A percentile compares a stretch with the other conserved stretches of the same genome.
Evolutionary conservation across 2,113 vertebrate genomes (phyloP).

Genomic region (Lathamus discolor): DNA sequence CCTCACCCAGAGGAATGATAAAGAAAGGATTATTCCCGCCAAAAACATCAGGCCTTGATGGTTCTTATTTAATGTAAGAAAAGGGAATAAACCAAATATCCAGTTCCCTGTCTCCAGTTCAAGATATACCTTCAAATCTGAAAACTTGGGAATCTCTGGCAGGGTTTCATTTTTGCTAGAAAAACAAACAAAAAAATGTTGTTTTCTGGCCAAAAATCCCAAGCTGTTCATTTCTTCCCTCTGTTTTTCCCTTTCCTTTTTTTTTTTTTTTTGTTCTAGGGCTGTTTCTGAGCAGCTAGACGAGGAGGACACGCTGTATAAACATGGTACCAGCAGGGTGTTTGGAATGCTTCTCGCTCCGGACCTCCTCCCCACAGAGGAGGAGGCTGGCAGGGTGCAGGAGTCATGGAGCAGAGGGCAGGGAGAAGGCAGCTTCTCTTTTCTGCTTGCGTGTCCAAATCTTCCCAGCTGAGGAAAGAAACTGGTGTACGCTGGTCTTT

Average conservation of each 20-base stretch:
- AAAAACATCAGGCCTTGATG: background rate
- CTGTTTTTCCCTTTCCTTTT: background rate
- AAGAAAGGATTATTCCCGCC: background rate
- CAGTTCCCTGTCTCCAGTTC: background rate
- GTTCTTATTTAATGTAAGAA: conserved; percentile 6
- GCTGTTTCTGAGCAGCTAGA: conserved; percentile 35
- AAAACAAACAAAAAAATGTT: conserved; percentile 34
- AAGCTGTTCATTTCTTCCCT: conserved; percentile 12
- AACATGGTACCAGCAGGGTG: conserved; percentile 48
- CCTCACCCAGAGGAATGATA: background rate
- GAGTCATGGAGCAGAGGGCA: conserved; percentile 56
- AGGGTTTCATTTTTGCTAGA: background rate
- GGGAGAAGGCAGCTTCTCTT: conserved; percentile 25
- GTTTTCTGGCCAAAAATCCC: conserved; percentile 22
- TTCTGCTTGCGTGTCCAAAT: conserved; percentile 48
- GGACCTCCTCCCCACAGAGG: background rate
- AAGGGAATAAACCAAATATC: background rate
- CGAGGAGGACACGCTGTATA: conserved; percentile 47
- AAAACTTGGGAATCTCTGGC: background rate
- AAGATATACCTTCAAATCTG: conserved; percentile 33
- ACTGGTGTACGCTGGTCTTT: background rate
- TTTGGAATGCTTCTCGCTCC: conserved; percentile 44
- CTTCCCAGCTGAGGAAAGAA: conserved; percentile 47
- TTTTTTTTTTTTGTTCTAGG: background rate
- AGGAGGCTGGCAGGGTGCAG: conserved; percentile 21